Base-by-base conservation (phyloP, 2,113 vertebrate genomes). In the Salvelinus alpinus region DNA sequence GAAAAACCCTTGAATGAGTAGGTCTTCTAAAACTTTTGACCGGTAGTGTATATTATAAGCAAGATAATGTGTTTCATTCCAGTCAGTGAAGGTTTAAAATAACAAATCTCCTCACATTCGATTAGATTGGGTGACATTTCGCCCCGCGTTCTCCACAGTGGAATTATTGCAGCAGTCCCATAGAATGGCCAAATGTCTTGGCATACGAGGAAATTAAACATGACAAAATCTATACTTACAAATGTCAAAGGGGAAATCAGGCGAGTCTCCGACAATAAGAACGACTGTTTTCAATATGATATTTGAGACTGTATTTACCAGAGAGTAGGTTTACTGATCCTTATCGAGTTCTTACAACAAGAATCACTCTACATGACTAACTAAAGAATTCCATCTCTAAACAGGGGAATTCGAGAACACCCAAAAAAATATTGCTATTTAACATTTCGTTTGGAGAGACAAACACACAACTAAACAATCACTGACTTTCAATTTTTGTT, bases 261-360 rank as follows among this genome's bases (percentile, higher is more conserved):
- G 34, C 20, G 64, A 16, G 25, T 44, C 6, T 13, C 5, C 25
- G 60, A 80, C 57, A 20, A 73, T 70, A 78, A 48, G 48, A 31
- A 64, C 24, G 70, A 48, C 25, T 76, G 51, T 74, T 82, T 54
- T 64, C 64, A 72, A 76, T 80, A 76, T 59, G 54, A 75, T 67
- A 64, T 62, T 24, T 62, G 25, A 81, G 69, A 70, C 24, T 70
- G 51, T 70, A 70, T 71, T 81, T 74, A 68, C 38, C 51, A 69
- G 54, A 77, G 3, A 77, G 3, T 59, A 67, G 47, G 76, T 75
- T 81, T 83, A 76, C 77, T 34, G 66, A 69, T 83, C 29, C 54
- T 80, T 81, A 82, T 84, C 31, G 69, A 71, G 65, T 66, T 75
- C 22, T 59, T 34, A 79, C 59, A 76, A 64, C 67, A 84, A 75